Conservation (phyloP, 1,140 invertebrate genomes). For the Himalopsyche phryganea region DNA sequence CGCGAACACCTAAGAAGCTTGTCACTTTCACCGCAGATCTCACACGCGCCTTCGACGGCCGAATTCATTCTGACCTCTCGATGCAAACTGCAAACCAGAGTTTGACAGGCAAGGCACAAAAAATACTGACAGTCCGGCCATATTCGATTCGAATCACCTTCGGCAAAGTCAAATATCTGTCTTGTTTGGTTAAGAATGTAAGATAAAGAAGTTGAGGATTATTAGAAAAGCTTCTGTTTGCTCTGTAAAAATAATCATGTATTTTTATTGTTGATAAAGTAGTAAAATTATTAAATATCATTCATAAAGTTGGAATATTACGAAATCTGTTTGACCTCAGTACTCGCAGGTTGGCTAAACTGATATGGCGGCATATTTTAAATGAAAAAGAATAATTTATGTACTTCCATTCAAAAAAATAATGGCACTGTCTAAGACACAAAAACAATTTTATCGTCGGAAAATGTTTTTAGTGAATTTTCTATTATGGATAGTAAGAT, state of each 20-base stretch:
- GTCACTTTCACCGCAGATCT: conserved; percentile 63
- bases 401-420: too few relatives aligned
- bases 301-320: too few relatives aligned
- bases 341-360: too few relatives aligned
- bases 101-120: conserved; percentile 18
- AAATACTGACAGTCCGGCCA: conserved; percentile 14
- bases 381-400: too few relatives aligned
- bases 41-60: conserved; percentile 53
- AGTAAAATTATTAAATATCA: neutral
- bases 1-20: conserved; percentile 69
- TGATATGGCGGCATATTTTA: too few relatives aligned
- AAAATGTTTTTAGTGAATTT: too few relatives aligned
- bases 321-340: too few relatives aligned
- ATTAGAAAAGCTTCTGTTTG: neutral
- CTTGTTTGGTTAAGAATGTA: neutral
- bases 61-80: conserved; percentile 47
- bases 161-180: conserved; percentile 7
- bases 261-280: conserved; percentile 1
- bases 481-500: too few relatives aligned
- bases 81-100: conserved; percentile 9
- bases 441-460: too few relatives aligned
- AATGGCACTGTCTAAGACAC: too few relatives aligned
- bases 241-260: neutral
- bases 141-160: conserved; percentile 7
- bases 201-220: too few relatives aligned